These are phyloP conservation scores for Mastomys coucha DNA, from an alignment of 2,113 vertebrate genomes.

Conservation along the genomic window DNA sequence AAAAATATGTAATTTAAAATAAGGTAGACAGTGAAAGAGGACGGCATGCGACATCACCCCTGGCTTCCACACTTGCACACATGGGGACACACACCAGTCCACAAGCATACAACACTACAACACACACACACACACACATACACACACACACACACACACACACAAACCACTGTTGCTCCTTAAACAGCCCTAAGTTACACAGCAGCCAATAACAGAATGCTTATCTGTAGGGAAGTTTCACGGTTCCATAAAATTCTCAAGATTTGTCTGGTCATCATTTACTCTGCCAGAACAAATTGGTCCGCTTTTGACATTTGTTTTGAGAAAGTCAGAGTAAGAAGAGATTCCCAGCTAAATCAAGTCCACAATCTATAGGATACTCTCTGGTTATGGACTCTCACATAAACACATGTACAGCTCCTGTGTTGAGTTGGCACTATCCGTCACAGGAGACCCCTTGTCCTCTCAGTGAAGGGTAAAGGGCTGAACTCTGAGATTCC, in stretches of 20 bases:
- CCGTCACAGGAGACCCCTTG: background rate
- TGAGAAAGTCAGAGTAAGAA: background rate
- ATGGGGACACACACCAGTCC: background rate
- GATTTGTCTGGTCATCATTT: background rate
- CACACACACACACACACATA: background rate
- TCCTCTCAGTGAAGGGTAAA: background rate
- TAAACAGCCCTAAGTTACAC: background rate
- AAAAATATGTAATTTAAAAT: background rate
- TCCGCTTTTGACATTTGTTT: background rate
- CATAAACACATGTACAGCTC: background rate
- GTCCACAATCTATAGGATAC: fast-evolving
- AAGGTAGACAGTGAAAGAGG: background rate
- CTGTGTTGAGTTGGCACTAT: background rate
- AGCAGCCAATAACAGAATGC: background rate
- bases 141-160: background rate
- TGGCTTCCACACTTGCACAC: background rate
- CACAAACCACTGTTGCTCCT: background rate
- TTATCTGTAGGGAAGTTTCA: background rate
- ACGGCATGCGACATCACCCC: background rate
- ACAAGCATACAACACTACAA: background rate
- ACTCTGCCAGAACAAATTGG: background rate
- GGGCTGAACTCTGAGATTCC: background rate
- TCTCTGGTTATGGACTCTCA: background rate
- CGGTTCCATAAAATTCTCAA: background rate
- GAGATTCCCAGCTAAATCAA: no score